Evolutionary conservation across 2,888 invertebrate genomes (phyloP).

Genomic region (Argyresthia goedartella): DNA sequence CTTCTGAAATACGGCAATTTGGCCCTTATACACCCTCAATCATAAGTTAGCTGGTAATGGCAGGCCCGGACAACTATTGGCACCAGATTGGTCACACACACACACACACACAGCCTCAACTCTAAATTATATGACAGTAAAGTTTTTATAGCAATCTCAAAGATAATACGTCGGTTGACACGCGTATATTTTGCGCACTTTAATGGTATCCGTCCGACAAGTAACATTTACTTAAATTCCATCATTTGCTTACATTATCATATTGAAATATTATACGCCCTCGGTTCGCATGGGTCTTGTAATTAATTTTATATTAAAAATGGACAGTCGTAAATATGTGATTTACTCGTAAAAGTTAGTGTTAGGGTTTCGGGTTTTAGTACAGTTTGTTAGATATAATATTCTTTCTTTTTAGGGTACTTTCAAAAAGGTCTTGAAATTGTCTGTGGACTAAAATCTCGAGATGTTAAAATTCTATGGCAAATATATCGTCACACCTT

Average conservation of each 20-base stretch:
- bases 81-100: constrained; percentile 36
- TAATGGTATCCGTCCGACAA: neutral
- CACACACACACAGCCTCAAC: constrained; percentile 10
- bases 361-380: neutral
- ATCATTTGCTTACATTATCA: constrained; percentile 19
- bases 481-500: too few species aligned
- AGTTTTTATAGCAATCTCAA: constrained; percentile 35
- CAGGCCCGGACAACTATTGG: constrained; percentile 20
- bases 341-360: neutral
- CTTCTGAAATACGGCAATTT: constrained; percentile 48
- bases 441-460: too few species aligned
- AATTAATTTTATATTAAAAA: neutral
- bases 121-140: constrained; percentile 39
- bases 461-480: too few species aligned
- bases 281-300: neutral
- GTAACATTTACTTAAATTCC: constrained; percentile 16
- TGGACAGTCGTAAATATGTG: neutral
- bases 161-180: constrained; percentile 17
- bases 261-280: neutral
- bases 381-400: too few species aligned
- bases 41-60: constrained; percentile 57
- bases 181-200: constrained; percentile 12
- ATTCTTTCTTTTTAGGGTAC: too few species aligned
- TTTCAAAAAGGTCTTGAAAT: too few species aligned
- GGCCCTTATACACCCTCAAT: constrained; percentile 42